Percentiles rank a stretch among this genome's conserved stretches.
These are phyloP conservation scores for Chondrilla cf. caribensis DNA, from an alignment of 37 sponge, comb jelly and placozoan species.

Conservation along the genomic window DNA sequence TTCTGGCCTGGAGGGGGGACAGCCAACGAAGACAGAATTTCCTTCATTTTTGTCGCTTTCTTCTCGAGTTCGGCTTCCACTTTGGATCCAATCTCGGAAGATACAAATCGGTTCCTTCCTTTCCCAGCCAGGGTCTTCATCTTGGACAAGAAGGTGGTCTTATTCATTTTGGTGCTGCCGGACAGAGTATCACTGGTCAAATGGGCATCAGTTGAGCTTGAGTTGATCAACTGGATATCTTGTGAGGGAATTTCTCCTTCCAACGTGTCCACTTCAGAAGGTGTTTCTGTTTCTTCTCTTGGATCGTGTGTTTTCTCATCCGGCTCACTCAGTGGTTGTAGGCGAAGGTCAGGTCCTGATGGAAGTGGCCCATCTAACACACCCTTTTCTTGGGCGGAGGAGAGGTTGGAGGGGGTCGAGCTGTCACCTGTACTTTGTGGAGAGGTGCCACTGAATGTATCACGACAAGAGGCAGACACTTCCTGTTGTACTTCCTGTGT, in stretches of 20 bases:
- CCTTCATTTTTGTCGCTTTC: constrained; percentile 16
- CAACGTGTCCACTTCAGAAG: no score
- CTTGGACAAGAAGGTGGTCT: constrained; percentile 2
- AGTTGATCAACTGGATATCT: not conserved
- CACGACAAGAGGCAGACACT: not conserved
- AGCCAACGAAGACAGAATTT: constrained; percentile 10
- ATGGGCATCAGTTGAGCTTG: not conserved
- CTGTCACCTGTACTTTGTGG: not conserved
- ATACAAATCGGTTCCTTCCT: constrained; percentile 5
- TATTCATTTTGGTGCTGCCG: not conserved
- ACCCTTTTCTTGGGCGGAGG: not conserved
- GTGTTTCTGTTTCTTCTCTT: no score
- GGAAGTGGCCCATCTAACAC: no score
- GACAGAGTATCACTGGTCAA: not conserved
- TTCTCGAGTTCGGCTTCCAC: constrained; percentile 24
- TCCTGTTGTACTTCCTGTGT: not conserved
- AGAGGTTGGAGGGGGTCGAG: no score
- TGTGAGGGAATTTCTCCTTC: not conserved
- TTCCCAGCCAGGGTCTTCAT: constrained; percentile 10
- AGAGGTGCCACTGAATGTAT: not conserved
- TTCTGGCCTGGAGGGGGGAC: not conserved
- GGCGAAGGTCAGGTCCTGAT: no score
- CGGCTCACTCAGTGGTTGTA: no score
- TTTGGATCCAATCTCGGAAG: constrained; percentile 12
- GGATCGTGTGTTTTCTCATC: no score